Evolutionary conservation across 2,888 invertebrate species (phyloP), one percentile per base, ranked within the genome.

Genomic region (Caradrina kadenii): DNA sequence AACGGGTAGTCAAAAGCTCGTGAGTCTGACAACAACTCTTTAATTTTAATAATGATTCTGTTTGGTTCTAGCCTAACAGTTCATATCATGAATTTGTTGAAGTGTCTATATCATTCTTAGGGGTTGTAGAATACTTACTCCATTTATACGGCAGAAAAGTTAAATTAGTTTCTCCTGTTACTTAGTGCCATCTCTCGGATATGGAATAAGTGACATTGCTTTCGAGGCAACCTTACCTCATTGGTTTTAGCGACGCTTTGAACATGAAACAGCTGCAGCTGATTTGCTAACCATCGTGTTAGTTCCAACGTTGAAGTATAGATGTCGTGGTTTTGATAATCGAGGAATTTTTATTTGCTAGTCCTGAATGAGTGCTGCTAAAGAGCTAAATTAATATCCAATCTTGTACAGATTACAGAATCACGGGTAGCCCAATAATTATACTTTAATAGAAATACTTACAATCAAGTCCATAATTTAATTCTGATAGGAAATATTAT

Each of bases 171-270:
- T 53, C 8, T 31, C 0, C 8, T 19, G 3, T 21, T 35, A 48
- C 2, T 53, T 21, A 21, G 17, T 64, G 81, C 77, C 81, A 77
- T 76, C 77, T 76, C 4, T 55, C 26, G 45, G 26, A 11, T 0
- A n/a, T 31, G 0, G 6, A 45, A 1, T 26, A 10, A 39, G 13
- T 50, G 62, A 21, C 22, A 3, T 39, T 17, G 22, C 22, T 58
- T 58, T 6, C n/a, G 11, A 48, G n/a, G 54, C 21, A 39, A 13
- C 7, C 11, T 31, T n/a, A 13, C 13, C 7, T 42, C n/a, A 7
- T 6, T 8, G 13, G 7, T 56, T 13, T 31, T 10, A 17, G 26
- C 21, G 11, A 19, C 11, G 22, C 6, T 48, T 42, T 10, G 6
- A 1, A 1, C 3, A 19, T 1, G 4, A 26, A 17, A 15, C 1